Conservation (phyloP, 1,140 invertebrate genomes). For the Drosophila repleta region DNA sequence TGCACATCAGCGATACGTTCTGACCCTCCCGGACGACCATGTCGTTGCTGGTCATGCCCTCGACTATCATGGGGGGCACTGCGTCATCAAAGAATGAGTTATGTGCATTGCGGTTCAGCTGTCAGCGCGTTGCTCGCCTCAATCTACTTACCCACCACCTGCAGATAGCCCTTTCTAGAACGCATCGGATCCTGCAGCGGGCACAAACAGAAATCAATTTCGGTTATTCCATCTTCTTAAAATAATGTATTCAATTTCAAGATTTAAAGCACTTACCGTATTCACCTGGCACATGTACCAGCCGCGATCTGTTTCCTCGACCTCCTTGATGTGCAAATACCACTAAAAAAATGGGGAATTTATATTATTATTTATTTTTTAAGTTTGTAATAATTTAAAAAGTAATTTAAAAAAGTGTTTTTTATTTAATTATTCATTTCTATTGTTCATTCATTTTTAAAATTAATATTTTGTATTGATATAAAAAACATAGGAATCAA, state of each 20-base stretch:
- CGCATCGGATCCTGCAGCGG: constrained; percentile 89
- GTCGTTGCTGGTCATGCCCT: constrained; percentile 93
- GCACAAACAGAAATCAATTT: not conserved
- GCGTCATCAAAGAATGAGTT: constrained; percentile 44
- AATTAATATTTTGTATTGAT: no score
- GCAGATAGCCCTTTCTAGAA: constrained; percentile 92
- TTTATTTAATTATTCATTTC: no score
- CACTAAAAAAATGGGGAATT: constrained; percentile 83
- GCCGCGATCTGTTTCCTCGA: constrained; percentile 91
- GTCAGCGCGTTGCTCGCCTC: constrained; percentile 11
- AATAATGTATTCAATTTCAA: not conserved
- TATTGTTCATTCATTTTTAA: no score
- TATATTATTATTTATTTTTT: no score
- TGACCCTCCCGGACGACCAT: constrained; percentile 95
- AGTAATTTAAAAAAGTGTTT: no score
- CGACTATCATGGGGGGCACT: constrained; percentile 94
- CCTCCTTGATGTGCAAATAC: constrained; percentile 93
- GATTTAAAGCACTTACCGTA: constrained; percentile 75
- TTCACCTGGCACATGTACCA: constrained; percentile 86
- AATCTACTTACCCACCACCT: constrained; percentile 91
- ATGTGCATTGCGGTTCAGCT: constrained; percentile 23
- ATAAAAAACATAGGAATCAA: no score
- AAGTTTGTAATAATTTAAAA: no score
- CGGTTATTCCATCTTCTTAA: not conserved
- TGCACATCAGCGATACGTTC: constrained; percentile 94